Conservation (phyloP, 2,113 vertebrate genomes). For the Pseudolaguvia tuberculata region DNA sequence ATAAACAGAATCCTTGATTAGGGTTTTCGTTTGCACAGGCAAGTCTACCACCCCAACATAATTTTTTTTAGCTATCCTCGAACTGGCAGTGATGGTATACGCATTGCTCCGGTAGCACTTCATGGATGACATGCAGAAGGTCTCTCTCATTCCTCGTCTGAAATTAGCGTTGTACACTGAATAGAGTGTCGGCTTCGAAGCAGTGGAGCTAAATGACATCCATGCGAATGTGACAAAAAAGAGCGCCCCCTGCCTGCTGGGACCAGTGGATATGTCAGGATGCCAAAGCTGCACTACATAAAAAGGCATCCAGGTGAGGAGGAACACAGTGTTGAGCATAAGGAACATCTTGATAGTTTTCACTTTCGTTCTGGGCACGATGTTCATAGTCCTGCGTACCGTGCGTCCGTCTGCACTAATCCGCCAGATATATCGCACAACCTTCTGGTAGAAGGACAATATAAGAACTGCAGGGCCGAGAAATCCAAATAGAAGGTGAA, state of each 20-base stretch:
- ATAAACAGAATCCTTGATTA: conserved; percentile 79
- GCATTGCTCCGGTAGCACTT: conserved; percentile 95
- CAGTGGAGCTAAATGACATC: conserved; percentile 86
- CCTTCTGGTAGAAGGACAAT: conserved; percentile 81
- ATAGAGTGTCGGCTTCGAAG: conserved; percentile 85
- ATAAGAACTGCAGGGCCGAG: conserved; percentile 75
- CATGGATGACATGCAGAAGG: conserved; percentile 95
- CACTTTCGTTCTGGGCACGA: conserved; percentile 91
- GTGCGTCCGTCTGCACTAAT: conserved; percentile 77
- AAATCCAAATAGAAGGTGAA: conserved; percentile 76
- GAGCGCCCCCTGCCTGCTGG: conserved; percentile 68
- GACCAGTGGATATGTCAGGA: conserved; percentile 61
- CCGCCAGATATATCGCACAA: conserved; percentile 92
- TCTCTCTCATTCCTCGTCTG: conserved; percentile 87
- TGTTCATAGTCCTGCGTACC: conserved; percentile 86
- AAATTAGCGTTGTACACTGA: conserved; percentile 86
- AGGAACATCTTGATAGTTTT: conserved; percentile 97
- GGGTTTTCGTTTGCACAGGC: conserved; percentile 68
- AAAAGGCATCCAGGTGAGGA: conserved; percentile 86
- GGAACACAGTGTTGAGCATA: conserved; percentile 79
- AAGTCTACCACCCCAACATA: conserved; percentile 84
- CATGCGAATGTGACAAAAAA: conserved; percentile 76
- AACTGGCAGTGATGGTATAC: conserved; percentile 92
- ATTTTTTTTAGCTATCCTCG: conserved; percentile 90
- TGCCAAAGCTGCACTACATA: conserved; percentile 86